These are phyloP conservation scores for Erinaceus europaeus DNA, from an alignment of 2,113 vertebrate genomes.

Conservation along the genomic window DNA sequence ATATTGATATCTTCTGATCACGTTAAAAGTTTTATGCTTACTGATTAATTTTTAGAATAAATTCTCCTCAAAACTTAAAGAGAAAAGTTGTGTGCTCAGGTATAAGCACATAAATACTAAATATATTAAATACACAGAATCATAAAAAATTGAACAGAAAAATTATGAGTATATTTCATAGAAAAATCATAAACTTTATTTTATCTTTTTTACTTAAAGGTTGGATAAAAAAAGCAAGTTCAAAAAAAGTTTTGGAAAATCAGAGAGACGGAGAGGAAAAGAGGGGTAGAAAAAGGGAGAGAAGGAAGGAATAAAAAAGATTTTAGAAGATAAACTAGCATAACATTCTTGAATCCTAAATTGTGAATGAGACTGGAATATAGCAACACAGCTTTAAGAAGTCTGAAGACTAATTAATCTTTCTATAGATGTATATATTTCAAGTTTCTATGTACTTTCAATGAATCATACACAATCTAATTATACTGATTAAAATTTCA, in stretches of 20 bases:
- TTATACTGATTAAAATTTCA: conserved; percentile 48
- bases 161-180: conserved; percentile 28
- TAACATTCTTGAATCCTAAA: not conserved
- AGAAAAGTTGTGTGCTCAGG: not conserved
- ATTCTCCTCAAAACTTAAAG: conserved; percentile 39
- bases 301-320: not conserved
- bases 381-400: conserved; percentile 27
- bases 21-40: conserved; percentile 60
- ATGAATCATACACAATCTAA: conserved; percentile 53
- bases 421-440: conserved; percentile 1
- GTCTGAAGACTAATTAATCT: conserved; percentile 24
- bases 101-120: conserved; percentile 33
- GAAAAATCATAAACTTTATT: conserved; percentile 20
- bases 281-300: not conserved
- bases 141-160: conserved; percentile 24
- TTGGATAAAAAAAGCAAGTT: not conserved
- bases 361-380: not conserved
- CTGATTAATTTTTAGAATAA: conserved; percentile 56
- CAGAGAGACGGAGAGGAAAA: rapidly evolving
- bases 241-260: not conserved
- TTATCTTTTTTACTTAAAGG: not conserved
- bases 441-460: conserved; percentile 33
- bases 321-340: not conserved
- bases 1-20: conserved; percentile 44
- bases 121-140: conserved; percentile 13